Evolutionary conservation across 2,888 invertebrate species (phyloP).

Genomic region (Ptilodon capucinus): DNA sequence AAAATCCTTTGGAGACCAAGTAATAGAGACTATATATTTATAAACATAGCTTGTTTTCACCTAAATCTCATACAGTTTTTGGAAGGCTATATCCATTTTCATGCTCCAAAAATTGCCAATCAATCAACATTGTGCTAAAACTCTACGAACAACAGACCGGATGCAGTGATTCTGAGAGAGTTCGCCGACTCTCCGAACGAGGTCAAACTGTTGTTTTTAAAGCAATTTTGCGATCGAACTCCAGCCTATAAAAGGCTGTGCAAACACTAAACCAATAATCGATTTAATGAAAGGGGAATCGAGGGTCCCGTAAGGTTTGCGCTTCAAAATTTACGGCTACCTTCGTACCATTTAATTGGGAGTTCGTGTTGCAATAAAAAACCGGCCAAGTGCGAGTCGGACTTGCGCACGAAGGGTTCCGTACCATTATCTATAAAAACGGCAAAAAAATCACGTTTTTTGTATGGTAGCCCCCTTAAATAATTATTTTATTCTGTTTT

Average conservation of each 20-base stretch:
- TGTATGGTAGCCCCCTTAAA: too few relatives aligned
- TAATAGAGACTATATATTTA: too few relatives aligned
- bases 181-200: slow-evolving; percentile 39
- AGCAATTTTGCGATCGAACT: slow-evolving; percentile 68
- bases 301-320: slow-evolving; percentile 67
- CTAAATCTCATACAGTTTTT: too few relatives aligned
- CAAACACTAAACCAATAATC: slow-evolving; percentile 67
- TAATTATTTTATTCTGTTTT: too few relatives aligned
- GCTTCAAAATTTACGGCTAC: slow-evolving; percentile 73
- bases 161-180: slow-evolving; percentile 30
- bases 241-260: slow-evolving; percentile 64
- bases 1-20: background rate
- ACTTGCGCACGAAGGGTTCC: too few relatives aligned
- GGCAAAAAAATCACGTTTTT: too few relatives aligned
- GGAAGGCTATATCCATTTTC: too few relatives aligned
- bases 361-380: slow-evolving; percentile 74
- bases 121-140: background rate
- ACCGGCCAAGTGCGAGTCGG: too few relatives aligned
- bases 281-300: slow-evolving; percentile 76
- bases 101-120: background rate
- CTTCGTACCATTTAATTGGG: slow-evolving; percentile 72
- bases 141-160: slow-evolving; percentile 7
- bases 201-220: slow-evolving; percentile 64
- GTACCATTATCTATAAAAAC: too few relatives aligned
- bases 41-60: too few relatives aligned